These are phyloP conservation scores for Uloborus plumipes DNA, from an alignment of 2,888 invertebrate species.

Conservation along the genomic window DNA sequence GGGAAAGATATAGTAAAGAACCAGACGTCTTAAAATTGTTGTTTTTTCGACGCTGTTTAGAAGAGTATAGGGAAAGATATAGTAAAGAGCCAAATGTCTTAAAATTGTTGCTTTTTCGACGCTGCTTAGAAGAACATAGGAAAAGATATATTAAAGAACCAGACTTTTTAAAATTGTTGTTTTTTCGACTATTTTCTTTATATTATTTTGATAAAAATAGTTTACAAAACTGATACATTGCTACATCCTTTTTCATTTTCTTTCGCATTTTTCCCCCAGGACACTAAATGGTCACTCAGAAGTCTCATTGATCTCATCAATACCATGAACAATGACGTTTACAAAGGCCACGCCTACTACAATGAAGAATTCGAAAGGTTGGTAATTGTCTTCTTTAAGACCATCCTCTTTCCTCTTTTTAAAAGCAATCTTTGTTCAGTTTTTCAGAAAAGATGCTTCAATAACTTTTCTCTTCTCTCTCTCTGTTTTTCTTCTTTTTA, in stretches of 20 bases:
- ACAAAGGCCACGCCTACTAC: slow-evolving; percentile 70
- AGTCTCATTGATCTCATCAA: slow-evolving; percentile 87
- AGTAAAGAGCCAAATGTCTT: no score
- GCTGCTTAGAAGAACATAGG: no score
- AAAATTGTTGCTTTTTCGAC: no score
- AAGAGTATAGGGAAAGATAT: no score
- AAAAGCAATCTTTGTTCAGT: not conserved
- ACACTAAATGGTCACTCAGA: slow-evolving; percentile 74
- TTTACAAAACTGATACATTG: not conserved
- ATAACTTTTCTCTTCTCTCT: slow-evolving; percentile 11
- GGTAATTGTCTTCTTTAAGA: slow-evolving; percentile 70
- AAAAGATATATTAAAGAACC: no score
- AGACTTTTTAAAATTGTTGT: no score
- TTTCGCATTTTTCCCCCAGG: slow-evolving; percentile 12
- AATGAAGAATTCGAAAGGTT: slow-evolving; percentile 81
- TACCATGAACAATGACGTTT: slow-evolving; percentile 73
- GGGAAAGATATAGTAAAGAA: no score
- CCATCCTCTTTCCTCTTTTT: not conserved
- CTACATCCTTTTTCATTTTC: not conserved
- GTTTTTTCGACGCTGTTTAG: no score
- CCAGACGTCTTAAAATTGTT: no score
- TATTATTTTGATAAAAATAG: not conserved
- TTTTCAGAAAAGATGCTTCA: not conserved
- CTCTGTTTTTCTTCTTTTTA: slow-evolving; percentile 30
- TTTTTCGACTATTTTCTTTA: not conserved